Evolutionary conservation across 2,797 vertebrate species (phyloP), one percentile per base, ranked within the genome.

Genomic region (Chromis chromis): DNA sequence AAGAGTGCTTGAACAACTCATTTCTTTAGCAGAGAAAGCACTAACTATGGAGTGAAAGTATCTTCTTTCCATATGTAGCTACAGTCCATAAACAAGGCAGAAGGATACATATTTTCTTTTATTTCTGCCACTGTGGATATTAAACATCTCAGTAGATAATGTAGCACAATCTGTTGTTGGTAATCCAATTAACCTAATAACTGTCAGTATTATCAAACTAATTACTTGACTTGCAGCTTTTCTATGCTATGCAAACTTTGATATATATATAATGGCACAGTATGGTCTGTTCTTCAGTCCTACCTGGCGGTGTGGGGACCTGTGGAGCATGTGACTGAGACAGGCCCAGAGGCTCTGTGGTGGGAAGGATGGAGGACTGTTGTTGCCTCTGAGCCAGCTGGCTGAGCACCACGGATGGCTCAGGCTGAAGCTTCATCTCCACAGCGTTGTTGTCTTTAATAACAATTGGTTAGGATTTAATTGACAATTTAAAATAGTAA

Each of bases 391-490:
- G 97, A 48, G 94, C 93, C 79, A 98, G 88, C 77, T 99, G 98
- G 93, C 97, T 97, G 85, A 99, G 95, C 89, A 98, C 96, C 1
- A 96, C 96, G 24, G 98, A 99, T 11, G 97, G 98, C 61, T 99
- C 97, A 33, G 98, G 98, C 78, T 99, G 97, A 81, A 95, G 94
- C 91, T 97, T 98, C 80, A 97, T 95, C 83, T 98, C 98, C 96
- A 94, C 53, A 27, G 52, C 10, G 10, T 25, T 61, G 4, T 4
- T 61, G 4, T 4, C 22, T 55, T 40, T 31, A 19, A 31, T 4
- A 28, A 24, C 33, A 55, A 28, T 55, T 27, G 53, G 8, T 59
- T 61, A 48, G 21, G 1, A 61, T 48, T 36, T 10, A 24, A 54
- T 19, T 46, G 16, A 9, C 8, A 16, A 13, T 5, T 42, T 21